Percentiles rank a stretch among this genome's conserved stretches.
Conservation (phyloP, 1,140 invertebrate genomes). For the Cotesia glomerata region DNA sequence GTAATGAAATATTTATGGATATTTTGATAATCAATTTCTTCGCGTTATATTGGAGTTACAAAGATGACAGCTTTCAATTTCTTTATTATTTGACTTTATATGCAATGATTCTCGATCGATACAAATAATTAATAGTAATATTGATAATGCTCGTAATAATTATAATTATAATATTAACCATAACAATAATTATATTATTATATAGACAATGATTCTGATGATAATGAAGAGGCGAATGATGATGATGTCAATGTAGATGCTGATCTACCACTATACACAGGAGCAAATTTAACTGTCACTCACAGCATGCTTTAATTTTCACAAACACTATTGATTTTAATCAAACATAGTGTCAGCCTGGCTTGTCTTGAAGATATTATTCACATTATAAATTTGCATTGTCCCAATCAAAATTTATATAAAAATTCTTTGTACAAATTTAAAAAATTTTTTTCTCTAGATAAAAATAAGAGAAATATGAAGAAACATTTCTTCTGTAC, state of each 20-base stretch:
- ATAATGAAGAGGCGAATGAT: neutral
- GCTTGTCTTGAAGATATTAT: constrained; percentile 7
- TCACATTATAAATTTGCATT: constrained; percentile 1
- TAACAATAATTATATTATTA: neutral
- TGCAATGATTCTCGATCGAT: too few species aligned
- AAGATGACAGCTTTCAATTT: too few species aligned
- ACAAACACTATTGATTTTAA: too few species aligned
- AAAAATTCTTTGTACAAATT: constrained; percentile 18
- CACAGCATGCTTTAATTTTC: constrained; percentile 4
- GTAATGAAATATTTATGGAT: too few species aligned
- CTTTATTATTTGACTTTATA: too few species aligned
- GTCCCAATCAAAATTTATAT: neutral
- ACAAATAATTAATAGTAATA: too few species aligned
- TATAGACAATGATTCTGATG: neutral
- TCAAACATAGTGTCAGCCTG: constrained; percentile 7
- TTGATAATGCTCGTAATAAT: neutral
- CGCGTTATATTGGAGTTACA: too few species aligned
- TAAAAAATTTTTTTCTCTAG: neutral
- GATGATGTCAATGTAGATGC: neutral
- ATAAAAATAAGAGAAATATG: neutral
- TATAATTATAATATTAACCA: neutral
- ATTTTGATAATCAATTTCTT: too few species aligned
- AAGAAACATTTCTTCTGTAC: constrained; percentile 19
- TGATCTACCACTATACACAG: neutral
- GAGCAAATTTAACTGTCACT: neutral